Base-by-base conservation (phyloP, 2,797 vertebrate genomes). In the Catostomus latipinnis region DNA sequence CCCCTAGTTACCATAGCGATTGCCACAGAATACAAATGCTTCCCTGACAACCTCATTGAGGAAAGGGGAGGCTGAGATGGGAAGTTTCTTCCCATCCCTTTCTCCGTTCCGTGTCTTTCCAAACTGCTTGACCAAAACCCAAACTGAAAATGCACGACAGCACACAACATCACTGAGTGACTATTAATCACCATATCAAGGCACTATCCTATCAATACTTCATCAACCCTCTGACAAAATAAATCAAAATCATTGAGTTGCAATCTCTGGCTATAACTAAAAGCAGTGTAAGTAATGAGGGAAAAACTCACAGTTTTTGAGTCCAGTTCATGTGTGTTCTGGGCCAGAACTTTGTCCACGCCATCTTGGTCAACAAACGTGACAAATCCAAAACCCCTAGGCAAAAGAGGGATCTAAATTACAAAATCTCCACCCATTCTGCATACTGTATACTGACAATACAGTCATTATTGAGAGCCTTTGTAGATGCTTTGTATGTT, bases 351-450 rank as follows among this genome's bases (percentile, higher is more conserved):
- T 94, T 98, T 98, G 93, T 99, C 98, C 94, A 98, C 97, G 65
- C 98, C 98, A 70, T 97, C 96, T 93, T 99, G 98, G 91, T 99
- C 98, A 89, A 97, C 94, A 91, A 98, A 99, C 83, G 97, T 99
- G 93, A 99, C 97, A 90, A 99, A 99, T 89, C 98, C 97, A 82
- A 99, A 99, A 78, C 98, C 98, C 93, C 98, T 99, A 94, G 84
- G 78, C 66, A 81, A 72, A 13, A 70, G 56, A 76, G 18, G 63
- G 10, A 87, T 45, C n/a, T 61, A 86, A 82, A 90, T 13, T 49
- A 45, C 49, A 71, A 65, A 68, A 77, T 13, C 74, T 76, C 72
- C 57, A 56, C 80, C 68, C 66, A 62, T 81, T 71, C 68, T 78
- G 78, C 82, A 84, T 34, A 34, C 22, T 22, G 22, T 83, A 68